Conservation (phyloP, 2,797 vertebrate genomes). For the Tragelaphus eurycerus region DNA sequence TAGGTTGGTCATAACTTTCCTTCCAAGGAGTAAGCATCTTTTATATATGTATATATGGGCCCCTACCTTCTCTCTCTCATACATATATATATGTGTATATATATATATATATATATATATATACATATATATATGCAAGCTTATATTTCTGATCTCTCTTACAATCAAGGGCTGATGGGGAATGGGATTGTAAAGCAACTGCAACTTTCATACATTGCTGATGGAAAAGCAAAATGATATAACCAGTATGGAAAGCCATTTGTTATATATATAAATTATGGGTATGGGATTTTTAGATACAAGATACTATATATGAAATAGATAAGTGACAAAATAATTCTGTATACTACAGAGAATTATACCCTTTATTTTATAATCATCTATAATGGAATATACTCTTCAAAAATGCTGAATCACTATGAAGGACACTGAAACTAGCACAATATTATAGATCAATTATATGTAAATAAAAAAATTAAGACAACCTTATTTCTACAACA, state of each 20-base stretch:
- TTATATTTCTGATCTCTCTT: neutral
- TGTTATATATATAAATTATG: neutral
- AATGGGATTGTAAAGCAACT: neutral
- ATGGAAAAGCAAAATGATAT: neutral
- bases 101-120: no score
- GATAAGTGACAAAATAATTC: neutral
- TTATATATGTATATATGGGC: no score
- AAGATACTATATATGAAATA: neutral
- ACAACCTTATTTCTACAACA: neutral
- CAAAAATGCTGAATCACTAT: neutral
- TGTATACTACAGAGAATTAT: neutral
- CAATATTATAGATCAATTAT: neutral
- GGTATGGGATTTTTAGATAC: neutral
- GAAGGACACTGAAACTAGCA: neutral
- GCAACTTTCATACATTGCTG: neutral
- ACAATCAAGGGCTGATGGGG: neutral
- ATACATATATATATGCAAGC: neutral
- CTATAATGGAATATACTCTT: neutral
- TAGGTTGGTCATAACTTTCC: no score
- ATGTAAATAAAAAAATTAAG: neutral
- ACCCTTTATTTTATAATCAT: neutral
- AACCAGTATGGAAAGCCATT: neutral
- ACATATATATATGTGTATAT: no score
- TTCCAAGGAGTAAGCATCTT: no score
- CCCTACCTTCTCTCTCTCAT: no score